A percentile compares a stretch with the other conserved stretches of the same genome.
Conservation (phyloP, 2,888 invertebrate species). For the Agapostemon virescens region DNA sequence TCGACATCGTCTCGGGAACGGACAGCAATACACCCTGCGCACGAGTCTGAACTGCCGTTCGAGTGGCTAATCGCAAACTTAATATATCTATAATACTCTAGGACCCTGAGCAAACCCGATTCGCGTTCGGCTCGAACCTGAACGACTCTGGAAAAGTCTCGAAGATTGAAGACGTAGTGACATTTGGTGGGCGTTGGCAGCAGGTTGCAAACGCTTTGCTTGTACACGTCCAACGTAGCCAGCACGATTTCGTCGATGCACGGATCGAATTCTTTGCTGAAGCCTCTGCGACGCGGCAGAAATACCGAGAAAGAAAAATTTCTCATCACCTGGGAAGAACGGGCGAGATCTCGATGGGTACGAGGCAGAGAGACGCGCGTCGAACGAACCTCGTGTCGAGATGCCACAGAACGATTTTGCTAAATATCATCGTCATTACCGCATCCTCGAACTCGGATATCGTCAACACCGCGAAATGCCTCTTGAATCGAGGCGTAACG, state of each 20-base stretch:
- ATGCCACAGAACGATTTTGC: conserved; percentile 96
- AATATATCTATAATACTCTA: no score
- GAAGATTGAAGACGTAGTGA: conserved; percentile 96
- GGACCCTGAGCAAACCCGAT: no score
- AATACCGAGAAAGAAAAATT: not conserved
- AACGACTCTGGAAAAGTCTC: conserved; percentile 96
- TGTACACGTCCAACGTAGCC: conserved; percentile 93
- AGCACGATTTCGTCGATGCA: conserved; percentile 93
- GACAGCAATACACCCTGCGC: conserved; percentile 92
- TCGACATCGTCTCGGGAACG: conserved; percentile 95
- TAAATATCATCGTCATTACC: conserved; percentile 91
- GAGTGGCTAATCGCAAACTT: not conserved
- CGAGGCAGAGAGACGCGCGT: not conserved
- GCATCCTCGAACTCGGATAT: conserved; percentile 95
- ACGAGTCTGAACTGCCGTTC: not conserved
- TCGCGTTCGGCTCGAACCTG: conserved; percentile 81
- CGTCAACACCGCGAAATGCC: conserved; percentile 92
- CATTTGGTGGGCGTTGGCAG: conserved; percentile 96
- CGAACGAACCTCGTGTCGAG: conserved; percentile 90
- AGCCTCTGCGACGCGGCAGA: conserved; percentile 82
- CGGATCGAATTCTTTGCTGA: conserved; percentile 96
- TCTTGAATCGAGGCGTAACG: conserved; percentile 91
- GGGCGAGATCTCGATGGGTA: no score
- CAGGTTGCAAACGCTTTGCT: conserved; percentile 89
- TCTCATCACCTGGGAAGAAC: not conserved